Conservation (phyloP, 2,888 invertebrate genomes). For the Stictocephala bisonia region DNA sequence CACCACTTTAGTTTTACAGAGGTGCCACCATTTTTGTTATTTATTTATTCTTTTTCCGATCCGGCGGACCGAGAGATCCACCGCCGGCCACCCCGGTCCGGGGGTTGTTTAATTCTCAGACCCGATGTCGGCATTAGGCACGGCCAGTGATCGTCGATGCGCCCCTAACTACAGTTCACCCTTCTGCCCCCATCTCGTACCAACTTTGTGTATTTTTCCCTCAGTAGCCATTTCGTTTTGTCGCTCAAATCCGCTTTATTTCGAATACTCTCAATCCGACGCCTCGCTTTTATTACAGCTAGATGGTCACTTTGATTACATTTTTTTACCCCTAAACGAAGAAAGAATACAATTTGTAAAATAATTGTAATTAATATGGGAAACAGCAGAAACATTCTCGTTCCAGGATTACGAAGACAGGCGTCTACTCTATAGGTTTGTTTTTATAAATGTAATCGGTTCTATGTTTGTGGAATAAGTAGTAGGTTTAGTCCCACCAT, state of each 20-base stretch:
- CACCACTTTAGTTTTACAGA: constrained; percentile 40
- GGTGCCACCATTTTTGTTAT: constrained; percentile 30
- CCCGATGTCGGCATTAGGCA: neutral
- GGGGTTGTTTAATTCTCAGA: neutral
- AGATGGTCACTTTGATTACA: too few relatives aligned
- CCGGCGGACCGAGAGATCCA: constrained; percentile 33
- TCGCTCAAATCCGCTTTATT: constrained; percentile 38
- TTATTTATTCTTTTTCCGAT: constrained; percentile 29
- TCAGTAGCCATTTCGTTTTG: constrained; percentile 41
- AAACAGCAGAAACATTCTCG: too few relatives aligned
- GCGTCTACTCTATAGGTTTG: too few relatives aligned
- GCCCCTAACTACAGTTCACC: neutral
- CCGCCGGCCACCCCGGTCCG: constrained; percentile 12
- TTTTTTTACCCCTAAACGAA: too few relatives aligned
- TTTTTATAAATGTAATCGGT: too few relatives aligned
- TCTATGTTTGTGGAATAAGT: too few relatives aligned
- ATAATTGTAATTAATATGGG: too few relatives aligned
- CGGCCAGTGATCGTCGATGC: neutral
- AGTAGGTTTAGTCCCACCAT: too few relatives aligned
- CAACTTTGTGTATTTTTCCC: constrained; percentile 36
- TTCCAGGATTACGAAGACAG: too few relatives aligned
- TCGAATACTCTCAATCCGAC: neutral
- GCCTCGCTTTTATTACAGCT: too few relatives aligned
- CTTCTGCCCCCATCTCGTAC: too few relatives aligned
- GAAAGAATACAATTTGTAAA: too few relatives aligned